Percentiles rank a stretch among this genome's conserved stretches.
phyloP scores from a whole-genome alignment of 92 coral and sea anemone genomes.

The Metridium senile region DNA sequence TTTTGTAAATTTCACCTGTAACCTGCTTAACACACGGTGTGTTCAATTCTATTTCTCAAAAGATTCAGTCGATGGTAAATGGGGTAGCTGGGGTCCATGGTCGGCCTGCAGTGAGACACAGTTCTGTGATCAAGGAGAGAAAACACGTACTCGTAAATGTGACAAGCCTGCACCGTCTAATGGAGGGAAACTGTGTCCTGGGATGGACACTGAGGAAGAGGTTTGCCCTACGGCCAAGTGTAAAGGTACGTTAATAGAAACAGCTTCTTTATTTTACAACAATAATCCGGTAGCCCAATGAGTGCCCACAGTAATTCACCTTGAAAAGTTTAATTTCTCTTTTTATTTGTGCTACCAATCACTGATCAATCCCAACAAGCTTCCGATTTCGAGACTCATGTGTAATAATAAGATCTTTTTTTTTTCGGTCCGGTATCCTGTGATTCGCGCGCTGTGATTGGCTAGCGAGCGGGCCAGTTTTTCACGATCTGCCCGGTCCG shows the following conservation, averaged over 20 bases:
- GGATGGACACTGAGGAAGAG: conserved; percentile 54
- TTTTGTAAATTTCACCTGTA: neutral
- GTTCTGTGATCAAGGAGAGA: conserved; percentile 53
- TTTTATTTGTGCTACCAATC: no score
- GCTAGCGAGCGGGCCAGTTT: no score
- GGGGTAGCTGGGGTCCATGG: conserved; percentile 67
- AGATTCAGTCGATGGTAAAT: conserved; percentile 61
- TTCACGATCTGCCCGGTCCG: no score
- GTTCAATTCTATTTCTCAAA: neutral
- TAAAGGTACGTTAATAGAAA: conserved; percentile 51
- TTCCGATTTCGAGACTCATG: no score
- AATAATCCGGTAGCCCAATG: no score
- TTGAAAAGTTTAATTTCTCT: no score
- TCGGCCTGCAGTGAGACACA: conserved; percentile 49
- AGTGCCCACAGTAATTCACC: no score
- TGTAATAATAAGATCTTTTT: no score
- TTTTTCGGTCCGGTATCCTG: no score
- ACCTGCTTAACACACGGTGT: neutral
- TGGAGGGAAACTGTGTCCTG: conserved; percentile 57
- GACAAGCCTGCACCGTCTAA: conserved; percentile 52
- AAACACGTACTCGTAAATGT: conserved; percentile 47
- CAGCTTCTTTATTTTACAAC: no score
- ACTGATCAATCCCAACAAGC: no score
- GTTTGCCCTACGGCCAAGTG: conserved; percentile 57
- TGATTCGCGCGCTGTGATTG: no score